These are phyloP conservation scores for Petrosia ficiformis DNA, from an alignment of 37 sponge, comb jelly and placozoan species.

Conservation along the genomic window DNA sequence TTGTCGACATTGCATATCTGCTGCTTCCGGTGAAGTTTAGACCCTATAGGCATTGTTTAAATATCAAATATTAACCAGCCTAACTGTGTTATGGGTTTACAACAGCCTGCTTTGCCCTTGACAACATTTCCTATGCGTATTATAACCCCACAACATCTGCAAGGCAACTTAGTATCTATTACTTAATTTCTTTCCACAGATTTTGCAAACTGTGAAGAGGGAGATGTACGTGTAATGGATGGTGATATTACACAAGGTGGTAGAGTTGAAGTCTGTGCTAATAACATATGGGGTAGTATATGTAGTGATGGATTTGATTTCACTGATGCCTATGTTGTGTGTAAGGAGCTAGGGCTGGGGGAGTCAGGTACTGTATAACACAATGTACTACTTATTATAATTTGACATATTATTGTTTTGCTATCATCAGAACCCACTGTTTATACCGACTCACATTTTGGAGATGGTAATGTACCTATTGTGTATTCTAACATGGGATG, in stretches of 20 bases:
- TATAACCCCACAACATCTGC: too few species aligned
- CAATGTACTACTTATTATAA: neutral
- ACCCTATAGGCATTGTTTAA: too few species aligned
- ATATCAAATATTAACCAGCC: too few species aligned
- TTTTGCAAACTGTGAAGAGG: neutral
- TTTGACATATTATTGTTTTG: neutral
- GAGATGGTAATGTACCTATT: conserved; percentile 1
- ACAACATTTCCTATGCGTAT: too few species aligned
- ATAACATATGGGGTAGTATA: conserved; percentile 9
- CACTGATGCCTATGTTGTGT: conserved; percentile 7
- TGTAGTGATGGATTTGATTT: neutral
- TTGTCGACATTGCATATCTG: too few species aligned
- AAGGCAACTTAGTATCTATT: too few species aligned
- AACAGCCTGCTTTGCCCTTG: too few species aligned
- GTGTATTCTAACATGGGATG: neutral
- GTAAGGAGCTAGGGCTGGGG: neutral
- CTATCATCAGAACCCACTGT: conserved; percentile 2
- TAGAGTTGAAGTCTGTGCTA: conserved; percentile 3
- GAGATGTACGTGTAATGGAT: neutral
- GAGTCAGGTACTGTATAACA: neutral
- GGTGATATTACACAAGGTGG: neutral
- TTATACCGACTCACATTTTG: conserved; percentile 5
- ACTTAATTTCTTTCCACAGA: neutral
- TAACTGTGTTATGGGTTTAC: too few species aligned
- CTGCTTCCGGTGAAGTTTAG: too few species aligned